Percentiles rank a stretch among this genome's conserved stretches.
Evolutionary conservation across 2,888 invertebrate genomes (phyloP).

Genomic region (Nebria brevicollis): DNA sequence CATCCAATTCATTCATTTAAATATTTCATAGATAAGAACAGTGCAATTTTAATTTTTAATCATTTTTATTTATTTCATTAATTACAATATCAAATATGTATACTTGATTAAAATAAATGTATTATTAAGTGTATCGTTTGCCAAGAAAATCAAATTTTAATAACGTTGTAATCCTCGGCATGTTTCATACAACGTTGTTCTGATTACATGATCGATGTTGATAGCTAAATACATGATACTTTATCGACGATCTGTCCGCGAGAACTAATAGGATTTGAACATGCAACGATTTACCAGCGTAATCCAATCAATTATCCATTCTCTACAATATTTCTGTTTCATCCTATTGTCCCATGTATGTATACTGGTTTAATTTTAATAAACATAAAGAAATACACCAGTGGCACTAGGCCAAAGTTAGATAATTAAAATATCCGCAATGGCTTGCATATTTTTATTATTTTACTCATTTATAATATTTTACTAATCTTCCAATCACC

Average conservation of each 20-base stretch:
- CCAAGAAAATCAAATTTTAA: too few relatives aligned
- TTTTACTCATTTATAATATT: too few relatives aligned
- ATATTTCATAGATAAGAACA: not conserved
- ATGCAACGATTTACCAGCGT: conserved; percentile 8
- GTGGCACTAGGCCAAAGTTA: too few relatives aligned
- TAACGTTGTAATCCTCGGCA: not conserved
- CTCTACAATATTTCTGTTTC: not conserved
- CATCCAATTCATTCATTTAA: not conserved
- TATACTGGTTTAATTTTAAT: not conserved
- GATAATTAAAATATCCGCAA: too few relatives aligned
- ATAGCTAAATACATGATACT: conserved; percentile 37
- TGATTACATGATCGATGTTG: conserved; percentile 25
- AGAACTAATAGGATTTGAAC: conserved; percentile 21
- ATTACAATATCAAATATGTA: too few relatives aligned
- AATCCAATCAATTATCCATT: not conserved
- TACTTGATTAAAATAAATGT: too few relatives aligned
- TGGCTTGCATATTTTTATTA: too few relatives aligned
- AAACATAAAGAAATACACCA: not conserved
- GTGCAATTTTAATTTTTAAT: too few relatives aligned
- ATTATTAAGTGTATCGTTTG: too few relatives aligned
- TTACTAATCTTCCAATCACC: too few relatives aligned
- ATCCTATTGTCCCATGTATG: not conserved
- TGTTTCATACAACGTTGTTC: not conserved
- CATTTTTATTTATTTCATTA: too few relatives aligned
- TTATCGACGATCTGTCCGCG: conserved; percentile 17